These are phyloP conservation scores for Halotydeus destructor DNA, from an alignment of 1,140 invertebrate species.

Conservation along the genomic window DNA sequence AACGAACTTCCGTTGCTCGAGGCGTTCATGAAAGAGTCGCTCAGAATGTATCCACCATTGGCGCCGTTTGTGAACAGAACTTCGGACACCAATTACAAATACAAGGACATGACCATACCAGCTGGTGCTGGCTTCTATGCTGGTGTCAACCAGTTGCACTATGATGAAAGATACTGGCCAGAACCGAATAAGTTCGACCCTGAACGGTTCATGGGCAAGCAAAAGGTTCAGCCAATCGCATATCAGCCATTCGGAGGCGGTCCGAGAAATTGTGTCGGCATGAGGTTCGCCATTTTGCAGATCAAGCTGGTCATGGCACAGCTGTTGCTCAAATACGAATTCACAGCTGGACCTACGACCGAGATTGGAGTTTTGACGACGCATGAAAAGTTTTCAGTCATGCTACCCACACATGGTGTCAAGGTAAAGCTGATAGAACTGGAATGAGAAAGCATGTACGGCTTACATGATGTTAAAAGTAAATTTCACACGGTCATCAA, in stretches of 20 bases:
- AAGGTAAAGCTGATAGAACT: no score
- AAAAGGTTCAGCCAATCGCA: constrained; percentile 6
- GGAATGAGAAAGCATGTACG: no score
- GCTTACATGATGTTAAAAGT: no score
- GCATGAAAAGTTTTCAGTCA: no score
- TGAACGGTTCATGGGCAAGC: constrained; percentile 27
- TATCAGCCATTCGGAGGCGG: constrained; percentile 12
- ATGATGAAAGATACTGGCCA: constrained; percentile 33
- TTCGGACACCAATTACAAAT: constrained; percentile 28
- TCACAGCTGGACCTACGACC: no score
- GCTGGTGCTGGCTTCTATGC: constrained; percentile 36
- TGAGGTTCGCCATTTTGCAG: no score
- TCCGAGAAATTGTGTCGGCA: constrained; percentile 11
- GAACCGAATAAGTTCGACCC: constrained; percentile 38
- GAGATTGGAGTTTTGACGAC: no score
- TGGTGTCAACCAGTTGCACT: constrained; percentile 38
- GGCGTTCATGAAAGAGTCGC: constrained; percentile 32
- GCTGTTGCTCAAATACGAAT: no score
- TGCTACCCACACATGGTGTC: no score
- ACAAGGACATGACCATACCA: constrained; percentile 25
- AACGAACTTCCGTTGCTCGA: constrained; percentile 11
- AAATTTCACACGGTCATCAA: no score
- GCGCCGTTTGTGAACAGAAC: constrained; percentile 32
- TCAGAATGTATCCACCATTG: constrained; percentile 39
- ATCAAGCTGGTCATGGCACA: no score